A percentile compares a stretch with the other conserved stretches of the same genome.
Evolutionary conservation across 1,140 invertebrate genomes (phyloP).

Genomic region (Venturia canescens): DNA sequence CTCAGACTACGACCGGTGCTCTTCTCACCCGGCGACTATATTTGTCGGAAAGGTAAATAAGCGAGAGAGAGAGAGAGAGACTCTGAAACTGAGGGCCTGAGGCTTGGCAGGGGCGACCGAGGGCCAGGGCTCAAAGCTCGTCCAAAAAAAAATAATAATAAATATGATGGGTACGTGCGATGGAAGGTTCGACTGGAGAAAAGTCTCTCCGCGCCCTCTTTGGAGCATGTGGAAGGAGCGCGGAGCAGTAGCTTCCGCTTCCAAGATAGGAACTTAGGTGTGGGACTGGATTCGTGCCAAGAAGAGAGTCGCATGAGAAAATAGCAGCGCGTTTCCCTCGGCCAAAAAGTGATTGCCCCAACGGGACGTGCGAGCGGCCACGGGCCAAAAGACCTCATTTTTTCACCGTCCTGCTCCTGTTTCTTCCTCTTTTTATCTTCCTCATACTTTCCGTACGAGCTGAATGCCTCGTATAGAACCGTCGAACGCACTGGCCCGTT

Average conservation of each 20-base stretch:
- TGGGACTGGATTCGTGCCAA: conserved; percentile 63
- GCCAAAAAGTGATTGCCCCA: conserved; percentile 60
- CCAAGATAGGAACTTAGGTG: conserved; percentile 30
- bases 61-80: conserved; percentile 53
- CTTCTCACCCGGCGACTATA: conserved; percentile 98
- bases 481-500: background rate
- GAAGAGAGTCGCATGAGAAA: conserved; percentile 50
- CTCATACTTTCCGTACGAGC: too few relatives aligned
- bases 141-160: too few relatives aligned
- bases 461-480: background rate
- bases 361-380: conserved; percentile 51
- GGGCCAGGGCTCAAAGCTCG: too few relatives aligned
- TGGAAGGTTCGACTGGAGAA: background rate
- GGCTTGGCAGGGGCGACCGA: too few relatives aligned
- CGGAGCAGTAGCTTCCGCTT: background rate
- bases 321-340: background rate
- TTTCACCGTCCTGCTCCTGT: conserved; percentile 7
- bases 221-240: background rate
- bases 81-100: background rate
- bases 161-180: background rate
- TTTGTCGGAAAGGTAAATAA: conserved; percentile 95
- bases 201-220: background rate
- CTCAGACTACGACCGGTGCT: conserved; percentile 94
- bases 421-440: background rate
- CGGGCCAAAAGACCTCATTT: conserved; percentile 37